These are phyloP conservation scores for Patella ulyssiponensis DNA, from an alignment of 2,888 invertebrate genomes.

Conservation along the genomic window DNA sequence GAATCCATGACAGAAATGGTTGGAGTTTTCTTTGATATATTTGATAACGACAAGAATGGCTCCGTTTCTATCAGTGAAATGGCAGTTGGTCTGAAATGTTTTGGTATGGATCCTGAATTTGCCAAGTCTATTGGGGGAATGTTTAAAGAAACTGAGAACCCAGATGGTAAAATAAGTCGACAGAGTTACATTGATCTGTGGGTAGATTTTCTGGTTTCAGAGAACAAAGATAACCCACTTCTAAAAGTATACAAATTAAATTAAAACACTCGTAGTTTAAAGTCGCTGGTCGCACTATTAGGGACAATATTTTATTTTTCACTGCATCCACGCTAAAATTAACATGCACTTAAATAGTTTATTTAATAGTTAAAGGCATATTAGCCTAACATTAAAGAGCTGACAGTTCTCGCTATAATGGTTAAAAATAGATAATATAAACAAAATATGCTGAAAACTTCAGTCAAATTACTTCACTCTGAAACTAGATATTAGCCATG, in stretches of 20 bases:
- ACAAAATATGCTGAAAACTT: too few relatives aligned
- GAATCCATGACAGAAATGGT: conserved; percentile 49
- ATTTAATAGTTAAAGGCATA: too few relatives aligned
- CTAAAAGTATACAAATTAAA: conserved; percentile 29
- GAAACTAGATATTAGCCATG: too few relatives aligned
- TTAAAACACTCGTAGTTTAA: too few relatives aligned
- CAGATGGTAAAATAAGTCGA: conserved; percentile 52
- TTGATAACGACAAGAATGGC: conserved; percentile 51
- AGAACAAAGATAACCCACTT: conserved; percentile 43
- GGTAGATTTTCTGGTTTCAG: conserved; percentile 57
- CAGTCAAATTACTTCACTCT: too few relatives aligned
- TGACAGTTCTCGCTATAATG: too few relatives aligned
- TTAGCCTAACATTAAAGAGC: too few relatives aligned
- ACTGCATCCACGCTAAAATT: too few relatives aligned
- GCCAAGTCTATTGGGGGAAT: conserved; percentile 54
- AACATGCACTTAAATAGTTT: too few relatives aligned
- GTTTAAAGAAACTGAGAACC: conserved; percentile 40
- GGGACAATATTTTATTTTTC: too few relatives aligned
- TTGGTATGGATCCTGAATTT: conserved; percentile 47
- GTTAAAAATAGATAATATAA: too few relatives aligned
- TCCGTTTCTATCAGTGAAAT: conserved; percentile 46
- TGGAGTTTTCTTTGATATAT: conserved; percentile 49
- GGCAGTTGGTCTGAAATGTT: conserved; percentile 50
- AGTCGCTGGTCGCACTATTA: too few relatives aligned
- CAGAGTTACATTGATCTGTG: conserved; percentile 59